Evolutionary conservation across 2,888 invertebrate genomes (phyloP), one percentile per base, ranked within the genome.

Genomic region (Chrysotoxum bicinctum): DNA sequence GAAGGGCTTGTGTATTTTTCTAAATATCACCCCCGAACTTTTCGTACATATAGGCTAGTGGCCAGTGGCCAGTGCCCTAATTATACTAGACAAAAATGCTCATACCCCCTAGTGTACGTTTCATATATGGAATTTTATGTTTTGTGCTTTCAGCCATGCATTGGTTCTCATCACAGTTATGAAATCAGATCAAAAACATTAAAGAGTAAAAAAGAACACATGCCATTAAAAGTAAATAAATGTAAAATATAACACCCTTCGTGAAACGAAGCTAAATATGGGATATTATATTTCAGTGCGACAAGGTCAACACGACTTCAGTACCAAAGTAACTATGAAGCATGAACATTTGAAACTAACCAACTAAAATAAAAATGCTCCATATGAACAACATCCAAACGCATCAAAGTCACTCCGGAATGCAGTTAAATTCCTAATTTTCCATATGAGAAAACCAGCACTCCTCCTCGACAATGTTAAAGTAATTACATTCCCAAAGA

Each of bases 401-500:
- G 56, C 35, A 56, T 56, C 21, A 19, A 35, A 56, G 35, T 35
- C 35, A 21, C 21, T 12, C 4, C 14, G 7, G n/a, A 12, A 14
- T 64, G 45, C 19, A 32, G 45, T 45, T 8, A 45, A 64, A 45
- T 64, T 64, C 7, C 45, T 45, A 45, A 64, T 64, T 64, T 64
- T 45, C 45, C 45, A 62, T 62, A 10, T 2, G 30, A 45, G 64
- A 9, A 32, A 64, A 64, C 45, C 19, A 16, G 6, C 21, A 23
- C 3, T 14, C 21, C 35, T 32, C 50, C 21, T 58, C 35, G 14
- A 48, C 50, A 50, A 23, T 30, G 43, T 64, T 32, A 50, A 50
- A 35, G 50, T 66, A 50, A 66, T 66, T 48, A 66, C 48, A 66
- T 32, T 35, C 16, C 19, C 45, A 66, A 66, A 66, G 66, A 66